Conservation (phyloP, 64 coral and sea anemone species). For the Montipora efflorescens region DNA sequence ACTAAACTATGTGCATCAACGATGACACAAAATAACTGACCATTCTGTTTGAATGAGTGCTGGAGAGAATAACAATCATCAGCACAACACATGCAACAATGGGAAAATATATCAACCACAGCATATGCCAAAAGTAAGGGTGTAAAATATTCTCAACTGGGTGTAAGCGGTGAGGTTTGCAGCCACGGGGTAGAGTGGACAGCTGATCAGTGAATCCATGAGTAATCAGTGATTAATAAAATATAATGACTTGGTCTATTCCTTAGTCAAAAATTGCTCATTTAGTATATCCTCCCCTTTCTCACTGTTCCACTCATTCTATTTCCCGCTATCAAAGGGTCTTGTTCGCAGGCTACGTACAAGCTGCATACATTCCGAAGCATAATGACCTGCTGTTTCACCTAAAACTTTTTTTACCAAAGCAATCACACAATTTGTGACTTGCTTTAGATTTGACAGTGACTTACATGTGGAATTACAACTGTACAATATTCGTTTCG, state of each 20-base stretch:
- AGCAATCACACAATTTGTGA: no score
- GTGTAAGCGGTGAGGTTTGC: neutral
- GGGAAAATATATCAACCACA: neutral
- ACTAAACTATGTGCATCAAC: no score
- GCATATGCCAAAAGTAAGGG: neutral
- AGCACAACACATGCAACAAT: no score
- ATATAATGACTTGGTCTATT: neutral
- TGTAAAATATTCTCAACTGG: neutral
- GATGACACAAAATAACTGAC: no score
- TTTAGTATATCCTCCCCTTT: neutral
- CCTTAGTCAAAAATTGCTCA: neutral
- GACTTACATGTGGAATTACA: neutral
- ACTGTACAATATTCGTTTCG: neutral
- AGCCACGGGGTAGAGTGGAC: neutral
- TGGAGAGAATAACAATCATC: no score
- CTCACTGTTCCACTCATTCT: conserved; percentile 3
- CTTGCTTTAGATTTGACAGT: no score
- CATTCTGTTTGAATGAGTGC: no score
- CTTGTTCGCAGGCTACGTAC: neutral
- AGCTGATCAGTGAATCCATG: neutral
- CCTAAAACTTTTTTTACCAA: neutral
- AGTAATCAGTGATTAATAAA: neutral
- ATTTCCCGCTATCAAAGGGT: neutral
- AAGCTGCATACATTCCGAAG: neutral
- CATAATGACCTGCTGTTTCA: conserved; percentile 3